Base-by-base conservation (phyloP, 1,140 invertebrate genomes). In the Drosophila ficusphila region DNA sequence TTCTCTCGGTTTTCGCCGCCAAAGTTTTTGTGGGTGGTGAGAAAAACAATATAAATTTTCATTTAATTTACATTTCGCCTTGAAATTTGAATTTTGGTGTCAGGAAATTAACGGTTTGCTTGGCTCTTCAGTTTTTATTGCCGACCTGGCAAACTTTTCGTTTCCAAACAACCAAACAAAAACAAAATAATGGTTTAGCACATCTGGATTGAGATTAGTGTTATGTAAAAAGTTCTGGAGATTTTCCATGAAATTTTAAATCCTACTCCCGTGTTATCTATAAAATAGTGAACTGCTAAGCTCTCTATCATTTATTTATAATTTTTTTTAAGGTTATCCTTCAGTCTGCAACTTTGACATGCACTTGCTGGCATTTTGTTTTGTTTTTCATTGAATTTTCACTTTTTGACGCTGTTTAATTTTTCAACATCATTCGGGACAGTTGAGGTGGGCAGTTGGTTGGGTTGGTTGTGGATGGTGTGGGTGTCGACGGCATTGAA, bases 61-160 rank as follows among this genome's bases (percentile, higher is more conserved):
- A 79, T 77, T 77, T 71, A 29, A 51, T 79, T 79, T 79, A 74
- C 56, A 79, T 69, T 57, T 74, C 23, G 29, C 69, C 76, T 75
- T 79, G 76, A 75, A 79, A 62, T 21, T 36, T 70, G 11, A n/a
- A n/a, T 56, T 44, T 54, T 51, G 34, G 16, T 44, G 23, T 52
- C 54, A 58, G 27, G 44, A 34, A 42, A 16, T 19, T 18, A 3
- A 0, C 51, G 23, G 7, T 31, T 11, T 48, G n/a, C 18, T 23
- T 46, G 38, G 12, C 9, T 12, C 11, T 34, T 23, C n/a, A n/a
- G n/a, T n/a, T n/a, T n/a, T n/a, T n/a, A n/a, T n/a, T n/a, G n/a
- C n/a, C n/a, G n/a, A n/a, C n/a, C n/a, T n/a, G n/a, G n/a, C n/a
- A n/a, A n/a, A n/a, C n/a, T n/a, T 3, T 7, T 8, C n/a, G 44